phyloP scores from a whole-genome alignment of 2,797 vertebrate genomes.

The Cynopterus sphinx region DNA sequence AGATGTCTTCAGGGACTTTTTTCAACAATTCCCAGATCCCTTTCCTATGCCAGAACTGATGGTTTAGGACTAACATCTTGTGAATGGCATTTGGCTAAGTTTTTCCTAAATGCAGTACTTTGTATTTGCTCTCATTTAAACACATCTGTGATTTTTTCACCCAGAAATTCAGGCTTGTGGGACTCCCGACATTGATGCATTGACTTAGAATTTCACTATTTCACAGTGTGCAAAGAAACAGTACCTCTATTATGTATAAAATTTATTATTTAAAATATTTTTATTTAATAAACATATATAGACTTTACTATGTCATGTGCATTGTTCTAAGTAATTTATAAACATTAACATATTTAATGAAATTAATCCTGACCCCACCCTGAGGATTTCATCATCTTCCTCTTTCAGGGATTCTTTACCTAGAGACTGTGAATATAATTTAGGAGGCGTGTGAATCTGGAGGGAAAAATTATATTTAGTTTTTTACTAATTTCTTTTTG shows the following conservation, averaged over 20 bases:
- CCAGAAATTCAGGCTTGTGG: slow-evolving; percentile 34
- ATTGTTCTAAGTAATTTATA: slow-evolving; percentile 40
- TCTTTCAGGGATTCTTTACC: neutral
- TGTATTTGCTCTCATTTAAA: slow-evolving; percentile 48
- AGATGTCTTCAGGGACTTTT: slow-evolving; percentile 61
- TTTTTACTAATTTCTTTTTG: neutral
- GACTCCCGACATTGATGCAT: neutral
- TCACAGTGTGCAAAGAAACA: slow-evolving; percentile 24
- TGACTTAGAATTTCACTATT: slow-evolving; percentile 21
- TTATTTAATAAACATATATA: neutral
- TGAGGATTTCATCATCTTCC: neutral
- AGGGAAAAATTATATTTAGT: neutral
- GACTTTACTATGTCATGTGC: neutral
- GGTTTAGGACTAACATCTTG: slow-evolving; percentile 56
- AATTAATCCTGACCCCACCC: slow-evolving; percentile 13
- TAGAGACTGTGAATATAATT: neutral
- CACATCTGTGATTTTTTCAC: slow-evolving; percentile 56
- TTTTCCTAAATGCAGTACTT: slow-evolving; percentile 38
- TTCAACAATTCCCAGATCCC: slow-evolving; percentile 25
- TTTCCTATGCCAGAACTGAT: slow-evolving; percentile 45
- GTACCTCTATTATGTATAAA: neutral
- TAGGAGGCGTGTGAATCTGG: slow-evolving; percentile 19
- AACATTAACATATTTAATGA: neutral
- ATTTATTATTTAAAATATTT: slow-evolving; percentile 8
- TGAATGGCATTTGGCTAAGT: slow-evolving; percentile 62